Evolutionary conservation across 2,888 invertebrate species (phyloP), one percentile per base, ranked within the genome.

Genomic region (Drymonia ruficornis): DNA sequence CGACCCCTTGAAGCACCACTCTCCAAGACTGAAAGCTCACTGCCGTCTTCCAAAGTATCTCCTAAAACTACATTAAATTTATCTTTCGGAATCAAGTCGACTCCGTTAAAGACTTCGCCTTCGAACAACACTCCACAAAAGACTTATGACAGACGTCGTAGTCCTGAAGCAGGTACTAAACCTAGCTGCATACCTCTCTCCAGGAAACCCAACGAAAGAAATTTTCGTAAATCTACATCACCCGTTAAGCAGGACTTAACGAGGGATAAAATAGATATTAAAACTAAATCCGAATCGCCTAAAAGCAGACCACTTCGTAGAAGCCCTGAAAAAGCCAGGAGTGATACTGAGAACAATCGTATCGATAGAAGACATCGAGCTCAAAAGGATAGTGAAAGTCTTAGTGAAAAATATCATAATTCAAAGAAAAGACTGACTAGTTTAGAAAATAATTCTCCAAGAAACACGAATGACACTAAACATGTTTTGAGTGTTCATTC

Each of bases 351-450:
- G 84, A 84, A 76, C 71, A 82, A 78, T 79, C 86, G 87, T 76
- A 87, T 81, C 72, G 88, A 87, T 75, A 88, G 81, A 86, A 87
- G 81, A 85, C 82, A 87, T 78, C 87, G 89, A 86, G 87, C 88
- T 89, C 91, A 91, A 88, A 92, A 89, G 66, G 85, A 87, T 83
- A 87, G 80, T 84, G 89, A 89, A 86, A 87, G 83, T 87, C 84
- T 84, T 85, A 91, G 83, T 78, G 91, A 89, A 86, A 92, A 90
- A 89, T 89, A 90, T 91, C 89, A 90, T 85, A 80, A 89, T 90
- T 89, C 87, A 84, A 92, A 91, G 84, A 91, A 91, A 92, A 92
- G 92, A 92, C 92, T 92, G 92, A 92, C 88, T 92, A 92, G 91
- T 85, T 86, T 92, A 92, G 91, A 85, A 74, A 84, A 88, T 83